These are phyloP conservation scores for Sphenopsis melanotis DNA, from an alignment of 2,797 vertebrate genomes.

Conservation along the genomic window DNA sequence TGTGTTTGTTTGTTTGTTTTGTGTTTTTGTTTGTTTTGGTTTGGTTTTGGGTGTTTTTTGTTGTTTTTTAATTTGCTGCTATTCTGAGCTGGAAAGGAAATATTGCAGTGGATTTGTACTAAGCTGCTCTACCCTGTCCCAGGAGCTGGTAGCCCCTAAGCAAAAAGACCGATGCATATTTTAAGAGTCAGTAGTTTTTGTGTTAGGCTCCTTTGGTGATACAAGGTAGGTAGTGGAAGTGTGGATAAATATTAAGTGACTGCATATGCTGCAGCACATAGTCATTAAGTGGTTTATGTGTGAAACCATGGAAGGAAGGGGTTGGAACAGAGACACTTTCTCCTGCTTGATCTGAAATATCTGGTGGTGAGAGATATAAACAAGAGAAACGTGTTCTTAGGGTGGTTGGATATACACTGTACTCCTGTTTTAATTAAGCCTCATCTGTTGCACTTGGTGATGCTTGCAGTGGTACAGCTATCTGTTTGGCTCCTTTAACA, in stretches of 20 bases:
- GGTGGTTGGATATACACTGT: accelerated
- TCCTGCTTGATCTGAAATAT: background rate
- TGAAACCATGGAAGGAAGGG: background rate
- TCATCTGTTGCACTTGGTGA: accelerated
- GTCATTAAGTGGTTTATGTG: background rate
- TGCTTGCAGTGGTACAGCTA: background rate
- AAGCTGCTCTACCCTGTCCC: background rate
- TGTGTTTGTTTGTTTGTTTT: background rate
- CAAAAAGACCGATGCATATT: accelerated
- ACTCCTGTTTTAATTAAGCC: background rate
- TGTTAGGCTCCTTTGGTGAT: background rate
- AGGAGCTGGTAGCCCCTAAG: background rate
- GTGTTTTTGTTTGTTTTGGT: background rate
- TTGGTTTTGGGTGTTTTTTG: background rate
- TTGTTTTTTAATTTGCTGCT: background rate
- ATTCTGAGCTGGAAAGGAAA: background rate
- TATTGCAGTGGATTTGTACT: background rate
- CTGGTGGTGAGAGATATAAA: background rate
- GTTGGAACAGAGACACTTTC: background rate
- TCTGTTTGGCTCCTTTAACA: background rate
- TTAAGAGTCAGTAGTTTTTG: background rate
- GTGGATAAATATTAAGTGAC: background rate
- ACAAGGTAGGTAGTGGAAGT: background rate
- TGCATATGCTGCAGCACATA: too few relatives aligned
- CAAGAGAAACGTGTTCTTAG: background rate